Base-by-base conservation (phyloP, 1,140 invertebrate species). In the Leguminivora glycinivorella region DNA sequence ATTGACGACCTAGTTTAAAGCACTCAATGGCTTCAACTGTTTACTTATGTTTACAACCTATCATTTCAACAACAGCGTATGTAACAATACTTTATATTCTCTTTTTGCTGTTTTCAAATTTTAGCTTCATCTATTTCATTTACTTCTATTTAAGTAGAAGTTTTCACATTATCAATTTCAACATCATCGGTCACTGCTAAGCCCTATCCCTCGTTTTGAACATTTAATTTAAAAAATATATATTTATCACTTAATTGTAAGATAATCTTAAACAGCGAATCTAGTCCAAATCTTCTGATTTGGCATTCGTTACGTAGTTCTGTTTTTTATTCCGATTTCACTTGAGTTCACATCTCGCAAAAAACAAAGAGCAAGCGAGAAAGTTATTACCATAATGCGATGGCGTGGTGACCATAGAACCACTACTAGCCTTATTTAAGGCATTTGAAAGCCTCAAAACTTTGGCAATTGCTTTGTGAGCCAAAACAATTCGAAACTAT, bases 21-120 rank as follows among this genome's bases (percentile, higher is more conserved):
- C 47, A 52, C n/a, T 52, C 17, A 52, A 52, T 52, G 47, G 47
- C 47, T 52, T 52, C 47, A 52, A 52, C 47, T 52, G n/a, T 52
- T 52, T 52, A 52, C 47, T 0, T 52, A 52, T 52, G 47, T 52
- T 52, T 52, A 52, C 47, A 19, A 52, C 22, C 4, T 52, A 19
- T 19, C 14, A 52, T 19, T 52, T 52, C 47, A 52, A 52, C 4
- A 52, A 52, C 47, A 19, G n/a, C 17, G 19, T 52, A 52, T 19
- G 47, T 52, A 52, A 19, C 17, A 7, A n/a, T 52, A 7, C 22
- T 22, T 19, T 52, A n/a, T 52, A 7, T 52, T 19, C 17, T n/a
- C 47, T 2, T 52, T 52, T 19, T 52, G 17, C 6, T 52, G 47
- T 52, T 52, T 2, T 52, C n/a, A n/a, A n/a, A n/a, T n/a, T n/a